Evolutionary conservation across 2,888 invertebrate species (phyloP), one percentile per base, ranked within the genome.

Genomic region (Drosophila aldrichi): DNA sequence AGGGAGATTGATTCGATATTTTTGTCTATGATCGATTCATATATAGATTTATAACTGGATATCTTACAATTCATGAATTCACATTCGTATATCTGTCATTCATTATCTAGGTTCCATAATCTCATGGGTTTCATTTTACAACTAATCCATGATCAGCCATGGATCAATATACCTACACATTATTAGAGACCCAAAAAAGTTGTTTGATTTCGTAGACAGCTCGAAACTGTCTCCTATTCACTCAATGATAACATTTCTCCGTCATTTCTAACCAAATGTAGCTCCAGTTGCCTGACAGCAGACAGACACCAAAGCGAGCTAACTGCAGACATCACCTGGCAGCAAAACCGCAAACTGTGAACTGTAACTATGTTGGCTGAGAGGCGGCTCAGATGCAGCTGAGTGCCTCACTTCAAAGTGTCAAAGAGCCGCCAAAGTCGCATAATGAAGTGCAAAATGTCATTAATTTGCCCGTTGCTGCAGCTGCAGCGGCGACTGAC

Each of bases 321-420:
- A 84, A 81, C 87, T 84, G 82, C 88, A 81, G 29, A 29, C 73
- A 84, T 82, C 88, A 87, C 67, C 88, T 84, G 82, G 82, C 80
- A 55, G 81, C 49, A 44, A 84, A 73, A 81, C 84, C 84, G 58
- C 87, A 80, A 75, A 64, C 70, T 32, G 51, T 40, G 2, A 43
- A 32, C 55, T 56, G 16, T 56, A 38, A 38, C 41, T 32, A 67
- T 73, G 51, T 56, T 38, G 78, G 70, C 72, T 58, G 63, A 62
- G 55, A 52, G 43, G 36, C 40, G 46, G 49, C 80, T 76, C 62
- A 56, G 67, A 57, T 70, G 76, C 86, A 79, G 88, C 74, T 82
- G 86, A 88, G 81, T 86, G 86, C 86, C 87, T 89, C 90, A 89
- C 90, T 88, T 87, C 90, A 87, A 86, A 86, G 89, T 89, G 88